Conservation (phyloP, 2,797 vertebrate genomes). For the Rallus crepitans region DNA sequence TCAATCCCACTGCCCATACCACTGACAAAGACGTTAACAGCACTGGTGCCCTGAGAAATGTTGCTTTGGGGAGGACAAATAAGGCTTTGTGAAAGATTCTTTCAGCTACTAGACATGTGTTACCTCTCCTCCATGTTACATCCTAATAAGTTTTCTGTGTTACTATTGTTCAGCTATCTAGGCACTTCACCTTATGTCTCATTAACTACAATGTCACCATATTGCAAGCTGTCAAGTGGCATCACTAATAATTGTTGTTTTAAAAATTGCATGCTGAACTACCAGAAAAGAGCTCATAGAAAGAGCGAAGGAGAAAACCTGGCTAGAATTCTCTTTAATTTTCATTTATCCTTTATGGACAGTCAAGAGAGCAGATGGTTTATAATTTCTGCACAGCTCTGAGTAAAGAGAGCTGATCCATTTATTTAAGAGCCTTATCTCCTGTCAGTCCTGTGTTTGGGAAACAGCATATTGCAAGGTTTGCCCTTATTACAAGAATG, state of each 20-base stretch:
- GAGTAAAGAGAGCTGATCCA: constrained; percentile 40
- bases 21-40: too few species aligned
- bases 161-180: background rate
- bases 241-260: background rate
- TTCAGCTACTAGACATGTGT: background rate
- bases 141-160: background rate
- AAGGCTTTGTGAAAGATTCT: background rate
- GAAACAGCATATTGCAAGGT: constrained; percentile 9
- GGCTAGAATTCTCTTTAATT: background rate
- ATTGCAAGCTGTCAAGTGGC: background rate
- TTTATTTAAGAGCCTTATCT: constrained; percentile 46
- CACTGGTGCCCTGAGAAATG: too few species aligned
- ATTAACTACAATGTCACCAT: background rate
- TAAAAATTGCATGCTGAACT: background rate
- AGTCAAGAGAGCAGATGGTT: constrained; percentile 46
- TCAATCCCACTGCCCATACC: too few species aligned
- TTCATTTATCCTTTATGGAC: constrained; percentile 25
- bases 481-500: background rate
- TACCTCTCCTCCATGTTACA: background rate
- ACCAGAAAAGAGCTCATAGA: background rate
- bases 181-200: background rate
- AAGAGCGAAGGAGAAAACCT: background rate
- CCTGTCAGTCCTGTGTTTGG: constrained; percentile 8
- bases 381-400: background rate
- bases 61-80: background rate